These are phyloP conservation scores for Eristalis tenax DNA, from an alignment of 2,888 invertebrate species.

Conservation along the genomic window DNA sequence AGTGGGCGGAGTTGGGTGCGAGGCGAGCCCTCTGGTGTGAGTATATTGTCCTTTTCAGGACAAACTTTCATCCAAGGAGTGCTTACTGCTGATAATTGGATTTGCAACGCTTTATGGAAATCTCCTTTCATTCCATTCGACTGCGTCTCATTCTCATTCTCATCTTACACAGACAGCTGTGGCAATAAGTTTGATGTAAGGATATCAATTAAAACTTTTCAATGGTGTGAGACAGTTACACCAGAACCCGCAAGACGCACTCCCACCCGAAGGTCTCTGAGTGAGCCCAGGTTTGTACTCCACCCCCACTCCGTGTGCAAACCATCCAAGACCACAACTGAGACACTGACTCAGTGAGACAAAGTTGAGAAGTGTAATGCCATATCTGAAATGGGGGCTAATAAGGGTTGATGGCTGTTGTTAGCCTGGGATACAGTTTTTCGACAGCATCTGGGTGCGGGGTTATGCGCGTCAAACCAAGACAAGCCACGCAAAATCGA, in stretches of 20 bases:
- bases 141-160: background rate
- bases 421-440: slow-evolving; percentile 28
- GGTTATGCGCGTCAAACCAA: slow-evolving; percentile 44
- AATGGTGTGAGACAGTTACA: slow-evolving; percentile 44
- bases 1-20: slow-evolving; percentile 14
- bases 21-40: background rate
- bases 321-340: background rate
- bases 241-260: background rate
- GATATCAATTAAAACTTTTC: slow-evolving; percentile 71
- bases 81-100: slow-evolving; percentile 70
- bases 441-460: background rate
- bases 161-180: background rate
- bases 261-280: background rate
- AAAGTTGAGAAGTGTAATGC: slow-evolving; percentile 42
- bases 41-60: slow-evolving; percentile 12
- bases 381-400: slow-evolving; percentile 47
- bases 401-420: slow-evolving; percentile 63
- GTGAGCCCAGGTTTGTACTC: too few species aligned
- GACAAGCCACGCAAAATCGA: slow-evolving; percentile 34
- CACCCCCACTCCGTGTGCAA: too few species aligned
- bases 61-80: slow-evolving; percentile 42
- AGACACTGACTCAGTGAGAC: slow-evolving; percentile 8
- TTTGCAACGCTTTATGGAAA: slow-evolving; percentile 66
- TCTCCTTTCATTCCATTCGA: background rate
- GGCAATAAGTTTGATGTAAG: slow-evolving; percentile 70